Percentiles rank a stretch among this genome's conserved stretches.
These are phyloP conservation scores for Orbicella faveolata DNA, from an alignment of 64 coral and sea anemone species.

Conservation along the genomic window DNA sequence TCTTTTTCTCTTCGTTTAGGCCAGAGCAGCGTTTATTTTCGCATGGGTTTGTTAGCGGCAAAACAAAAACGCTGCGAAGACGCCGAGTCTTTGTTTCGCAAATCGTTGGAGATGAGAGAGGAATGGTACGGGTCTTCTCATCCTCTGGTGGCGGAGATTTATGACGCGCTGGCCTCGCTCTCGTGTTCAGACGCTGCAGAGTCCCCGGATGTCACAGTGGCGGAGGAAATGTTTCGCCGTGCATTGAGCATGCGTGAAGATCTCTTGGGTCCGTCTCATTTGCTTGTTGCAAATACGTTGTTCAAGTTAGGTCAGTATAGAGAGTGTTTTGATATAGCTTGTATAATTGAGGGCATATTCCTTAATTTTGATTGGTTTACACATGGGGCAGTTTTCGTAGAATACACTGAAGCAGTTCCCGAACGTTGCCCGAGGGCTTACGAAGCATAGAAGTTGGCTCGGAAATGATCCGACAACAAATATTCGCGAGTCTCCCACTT, in stretches of 20 bases:
- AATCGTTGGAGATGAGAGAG: conserved; percentile 65
- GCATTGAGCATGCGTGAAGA: conserved; percentile 85
- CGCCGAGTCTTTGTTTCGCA: conserved; percentile 58
- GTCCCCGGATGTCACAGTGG: conserved; percentile 36
- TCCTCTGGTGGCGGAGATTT: conserved; percentile 78
- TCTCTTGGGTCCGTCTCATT: conserved; percentile 69
- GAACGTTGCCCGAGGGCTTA: too few relatives aligned
- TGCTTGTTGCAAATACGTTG: conserved; percentile 83
- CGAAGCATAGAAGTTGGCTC: neutral
- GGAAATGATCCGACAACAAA: too few relatives aligned
- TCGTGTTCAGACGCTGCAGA: conserved; percentile 45
- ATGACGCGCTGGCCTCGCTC: conserved; percentile 74
- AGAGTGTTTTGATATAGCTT: neutral
- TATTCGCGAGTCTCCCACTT: too few relatives aligned
- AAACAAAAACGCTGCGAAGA: conserved; percentile 61
- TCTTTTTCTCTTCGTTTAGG: conserved; percentile 5
- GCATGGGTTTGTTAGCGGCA: conserved; percentile 78
- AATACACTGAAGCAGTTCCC: too few relatives aligned
- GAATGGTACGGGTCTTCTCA: conserved; percentile 91
- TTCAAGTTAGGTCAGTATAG: conserved; percentile 77
- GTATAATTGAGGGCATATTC: too few relatives aligned
- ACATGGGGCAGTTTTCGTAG: too few relatives aligned
- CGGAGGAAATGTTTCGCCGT: conserved; percentile 79
- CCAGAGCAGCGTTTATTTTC: conserved; percentile 68
- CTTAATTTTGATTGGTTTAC: too few relatives aligned